A percentile compares a stretch with the other conserved stretches of the same genome.
Evolutionary conservation across 2,888 invertebrate genomes (phyloP).

Genomic region (Dynastes tityus): DNA sequence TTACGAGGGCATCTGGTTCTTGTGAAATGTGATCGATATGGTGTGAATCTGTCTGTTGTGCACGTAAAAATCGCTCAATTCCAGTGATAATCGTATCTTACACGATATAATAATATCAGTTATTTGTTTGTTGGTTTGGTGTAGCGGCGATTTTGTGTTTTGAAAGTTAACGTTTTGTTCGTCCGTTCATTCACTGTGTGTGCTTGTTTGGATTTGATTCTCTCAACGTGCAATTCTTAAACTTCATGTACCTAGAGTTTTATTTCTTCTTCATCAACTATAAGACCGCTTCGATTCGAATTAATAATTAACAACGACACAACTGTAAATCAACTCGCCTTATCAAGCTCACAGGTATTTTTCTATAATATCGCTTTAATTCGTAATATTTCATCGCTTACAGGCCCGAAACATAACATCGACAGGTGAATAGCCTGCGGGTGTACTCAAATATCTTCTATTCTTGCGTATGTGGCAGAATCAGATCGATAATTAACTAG

Average conservation of each 20-base stretch:
- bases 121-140: conserved; percentile 42
- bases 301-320: neutral
- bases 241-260: conserved; percentile 6
- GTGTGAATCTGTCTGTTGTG: conserved; percentile 38
- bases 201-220: conserved; percentile 34
- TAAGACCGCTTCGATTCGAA: no score
- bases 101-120: conserved; percentile 21
- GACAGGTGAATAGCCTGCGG: conserved; percentile 24
- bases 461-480: conserved; percentile 22
- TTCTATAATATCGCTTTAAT: neutral
- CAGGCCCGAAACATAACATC: neutral
- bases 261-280: no score
- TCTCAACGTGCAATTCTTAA: conserved; percentile 36
- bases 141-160: conserved; percentile 41
- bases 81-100: neutral
- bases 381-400: neutral
- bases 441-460: neutral
- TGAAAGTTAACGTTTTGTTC: conserved; percentile 43
- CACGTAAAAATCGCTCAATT: conserved; percentile 19
- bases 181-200: conserved; percentile 15
- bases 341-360: conserved; percentile 19
- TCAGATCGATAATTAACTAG: conserved; percentile 1
- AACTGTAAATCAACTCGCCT: conserved; percentile 15
- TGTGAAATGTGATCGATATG: conserved; percentile 52
- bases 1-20: conserved; percentile 40